Evolutionary conservation across 2,888 invertebrate genomes (phyloP).

Genomic region (Lepidocyrtinus sp.): DNA sequence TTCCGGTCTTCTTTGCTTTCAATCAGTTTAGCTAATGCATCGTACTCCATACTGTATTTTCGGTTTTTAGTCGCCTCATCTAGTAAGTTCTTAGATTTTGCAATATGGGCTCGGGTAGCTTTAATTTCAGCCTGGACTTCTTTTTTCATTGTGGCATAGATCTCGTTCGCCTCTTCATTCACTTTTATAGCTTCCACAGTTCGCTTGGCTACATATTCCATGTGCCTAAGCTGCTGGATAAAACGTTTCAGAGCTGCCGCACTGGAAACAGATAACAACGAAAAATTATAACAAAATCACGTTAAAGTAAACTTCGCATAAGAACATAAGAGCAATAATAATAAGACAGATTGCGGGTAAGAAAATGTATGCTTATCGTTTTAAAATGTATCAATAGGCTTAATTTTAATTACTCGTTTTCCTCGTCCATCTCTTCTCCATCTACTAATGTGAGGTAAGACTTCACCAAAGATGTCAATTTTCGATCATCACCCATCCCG

Average conservation of each 20-base stretch:
- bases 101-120: slow-evolving; percentile 85
- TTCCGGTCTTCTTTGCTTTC: slow-evolving; percentile 91
- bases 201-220: slow-evolving; percentile 89
- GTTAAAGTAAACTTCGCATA: too few species aligned
- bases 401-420: slow-evolving; percentile 39
- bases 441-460: slow-evolving; percentile 73
- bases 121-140: slow-evolving; percentile 86
- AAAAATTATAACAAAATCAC: too few species aligned
- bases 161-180: slow-evolving; percentile 87
- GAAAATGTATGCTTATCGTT: too few species aligned
- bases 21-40: slow-evolving; percentile 92
- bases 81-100: slow-evolving; percentile 79
- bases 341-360: too few species aligned
- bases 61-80: slow-evolving; percentile 72
- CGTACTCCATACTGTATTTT: slow-evolving; percentile 93
- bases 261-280: slow-evolving; percentile 74
- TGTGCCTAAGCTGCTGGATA: slow-evolving; percentile 86
- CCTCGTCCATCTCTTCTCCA: slow-evolving; percentile 24
- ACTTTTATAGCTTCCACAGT: slow-evolving; percentile 85
- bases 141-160: slow-evolving; percentile 84
- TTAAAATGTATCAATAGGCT: too few species aligned
- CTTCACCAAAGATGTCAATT: slow-evolving; percentile 88
- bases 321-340: too few species aligned
- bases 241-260: slow-evolving; percentile 84
- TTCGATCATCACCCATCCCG: slow-evolving; percentile 95